Base-by-base conservation (phyloP, 2,797 vertebrate species). In the Alosa sapidissima region DNA sequence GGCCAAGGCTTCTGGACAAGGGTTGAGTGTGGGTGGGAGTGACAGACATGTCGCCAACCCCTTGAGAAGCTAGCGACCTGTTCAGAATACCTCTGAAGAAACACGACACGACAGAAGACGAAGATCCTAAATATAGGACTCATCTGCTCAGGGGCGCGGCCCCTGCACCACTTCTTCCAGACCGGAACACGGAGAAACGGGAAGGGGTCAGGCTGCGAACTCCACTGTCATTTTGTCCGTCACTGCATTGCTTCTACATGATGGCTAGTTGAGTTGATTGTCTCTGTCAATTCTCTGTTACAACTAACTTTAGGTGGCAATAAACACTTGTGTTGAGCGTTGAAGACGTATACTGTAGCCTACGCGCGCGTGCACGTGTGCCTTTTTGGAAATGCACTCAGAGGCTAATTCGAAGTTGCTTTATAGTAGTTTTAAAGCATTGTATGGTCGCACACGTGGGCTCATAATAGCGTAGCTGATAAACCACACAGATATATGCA, bases 121-220 rank as follows among this genome's bases (percentile, higher is more conserved):
- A 48, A 75, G 72, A 21, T 19, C 45, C 89, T 95, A 96, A 95
- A 96, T 94, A 95, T 96, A 96, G 94, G 88, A 87, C 72, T 92
- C 94, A 94, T 93, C 93, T 95, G 94, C 85, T 92, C 81, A 21
- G 85, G 88, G 92, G 91, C 49, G 89, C 82, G 87, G 89, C 85
- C 89, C 88, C 60, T 10, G 21, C 47, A 58, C 51, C 88, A 85
- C 88, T 84, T 84, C 85, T 84, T 85, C 87, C 75, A 52, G 36
- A 45, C 68, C 58, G 62, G 62, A 65, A 83, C 60, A 54, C 84
- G 49, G 65, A 84, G 2, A 41, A 83, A 51, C 33, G 24, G 55
- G 81, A 68, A 47, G 16, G 41, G 36, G 10, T 41, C 16, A 62
- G 58, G 21, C 58, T 24, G 6, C 21, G 21, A 7, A 28, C 28